Conservation (phyloP, 2,888 invertebrate species). For the Hirtodrosophila duncani region DNA sequence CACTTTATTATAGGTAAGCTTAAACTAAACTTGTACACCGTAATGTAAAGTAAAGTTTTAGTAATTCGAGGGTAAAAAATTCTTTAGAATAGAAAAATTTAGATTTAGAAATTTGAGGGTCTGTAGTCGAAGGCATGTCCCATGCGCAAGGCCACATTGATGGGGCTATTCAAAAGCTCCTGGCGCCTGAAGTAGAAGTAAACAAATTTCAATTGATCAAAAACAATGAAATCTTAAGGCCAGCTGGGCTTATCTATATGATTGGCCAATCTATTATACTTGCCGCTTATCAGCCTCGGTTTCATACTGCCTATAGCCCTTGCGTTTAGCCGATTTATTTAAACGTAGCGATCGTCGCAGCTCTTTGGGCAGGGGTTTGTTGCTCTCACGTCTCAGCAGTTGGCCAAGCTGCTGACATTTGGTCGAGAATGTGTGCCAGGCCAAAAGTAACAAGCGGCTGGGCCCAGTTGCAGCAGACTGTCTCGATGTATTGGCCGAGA, state of each 20-base stretch:
- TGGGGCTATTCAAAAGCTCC: slow-evolving; percentile 44
- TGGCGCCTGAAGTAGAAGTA: slow-evolving; percentile 31
- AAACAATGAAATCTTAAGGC: not conserved
- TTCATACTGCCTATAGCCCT: slow-evolving; percentile 65
- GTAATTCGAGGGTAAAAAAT: too few species aligned
- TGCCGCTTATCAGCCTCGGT: slow-evolving; percentile 72
- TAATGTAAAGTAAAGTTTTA: too few species aligned
- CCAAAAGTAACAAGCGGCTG: slow-evolving; percentile 44
- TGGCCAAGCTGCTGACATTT: slow-evolving; percentile 58
- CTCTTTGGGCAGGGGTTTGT: slow-evolving; percentile 70
- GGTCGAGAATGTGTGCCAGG: slow-evolving; percentile 61
- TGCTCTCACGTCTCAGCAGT: slow-evolving; percentile 52
- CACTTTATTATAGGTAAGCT: too few species aligned
- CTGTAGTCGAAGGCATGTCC: slow-evolving; percentile 54
- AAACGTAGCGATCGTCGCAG: slow-evolving; percentile 66
- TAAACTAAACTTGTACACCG: too few species aligned
- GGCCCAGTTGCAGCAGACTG: slow-evolving; percentile 10
- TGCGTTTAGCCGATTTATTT: slow-evolving; percentile 68
- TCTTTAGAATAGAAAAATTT: not conserved
- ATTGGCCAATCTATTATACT: slow-evolving; percentile 10
- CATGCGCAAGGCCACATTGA: slow-evolving; percentile 51
- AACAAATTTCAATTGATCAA: not conserved
- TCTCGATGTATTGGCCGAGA: not conserved
- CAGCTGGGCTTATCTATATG: slow-evolving; percentile 42
- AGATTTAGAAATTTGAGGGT: slow-evolving; percentile 34